These are phyloP conservation scores for Astyanax mexicanus DNA, from an alignment of 2,797 vertebrate genomes.

Conservation along the genomic window DNA sequence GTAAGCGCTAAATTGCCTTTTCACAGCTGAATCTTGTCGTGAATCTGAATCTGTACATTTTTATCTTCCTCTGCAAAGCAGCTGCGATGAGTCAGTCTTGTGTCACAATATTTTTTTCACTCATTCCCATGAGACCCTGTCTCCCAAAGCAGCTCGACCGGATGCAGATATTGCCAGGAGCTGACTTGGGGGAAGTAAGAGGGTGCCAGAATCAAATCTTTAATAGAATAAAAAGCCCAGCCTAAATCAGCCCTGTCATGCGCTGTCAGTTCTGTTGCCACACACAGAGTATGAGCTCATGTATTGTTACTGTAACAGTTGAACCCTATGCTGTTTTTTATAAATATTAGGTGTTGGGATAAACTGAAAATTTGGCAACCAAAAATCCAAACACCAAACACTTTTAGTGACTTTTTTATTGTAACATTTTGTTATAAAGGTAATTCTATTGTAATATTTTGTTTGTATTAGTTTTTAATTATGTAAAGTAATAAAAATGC, in stretches of 20 bases:
- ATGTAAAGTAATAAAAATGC: no score
- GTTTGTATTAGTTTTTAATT: no score
- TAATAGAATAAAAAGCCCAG: neutral
- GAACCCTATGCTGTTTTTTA: neutral
- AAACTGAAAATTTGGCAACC: no score
- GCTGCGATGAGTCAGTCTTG: constrained; percentile 5
- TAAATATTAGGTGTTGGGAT: no score
- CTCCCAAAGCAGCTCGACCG: neutral
- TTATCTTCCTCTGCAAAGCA: constrained; percentile 2
- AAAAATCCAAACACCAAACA: no score
- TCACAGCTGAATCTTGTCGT: neutral
- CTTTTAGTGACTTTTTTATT: no score
- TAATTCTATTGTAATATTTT: no score
- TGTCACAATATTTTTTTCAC: constrained; percentile 25
- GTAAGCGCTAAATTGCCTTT: neutral
- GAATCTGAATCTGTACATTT: neutral
- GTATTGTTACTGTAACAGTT: neutral
- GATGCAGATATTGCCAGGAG: neutral
- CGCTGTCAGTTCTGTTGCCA: neutral
- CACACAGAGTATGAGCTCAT: neutral
- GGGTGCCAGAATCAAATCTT: neutral
- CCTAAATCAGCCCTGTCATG: neutral
- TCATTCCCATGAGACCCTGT: constrained; percentile 12
- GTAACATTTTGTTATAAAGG: no score
- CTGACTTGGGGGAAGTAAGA: neutral